Percentiles rank a stretch among this genome's conserved stretches.
These are phyloP conservation scores for Ceyx melanurus DNA, from an alignment of 2,113 vertebrate species.

Conservation along the genomic window DNA sequence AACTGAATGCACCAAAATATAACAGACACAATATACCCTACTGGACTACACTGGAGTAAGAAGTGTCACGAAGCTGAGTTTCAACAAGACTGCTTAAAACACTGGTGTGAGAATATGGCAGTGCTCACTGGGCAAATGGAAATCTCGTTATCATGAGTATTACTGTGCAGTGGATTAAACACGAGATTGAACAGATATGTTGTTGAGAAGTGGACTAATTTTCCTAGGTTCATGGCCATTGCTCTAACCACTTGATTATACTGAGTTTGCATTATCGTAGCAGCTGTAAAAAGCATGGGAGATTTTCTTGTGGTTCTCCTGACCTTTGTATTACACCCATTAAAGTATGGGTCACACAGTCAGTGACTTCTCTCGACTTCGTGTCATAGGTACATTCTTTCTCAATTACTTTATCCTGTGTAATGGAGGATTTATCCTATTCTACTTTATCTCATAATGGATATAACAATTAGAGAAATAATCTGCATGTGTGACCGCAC, in stretches of 20 bases:
- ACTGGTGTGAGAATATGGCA: neutral
- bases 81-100: neutral
- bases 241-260: neutral
- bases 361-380: neutral
- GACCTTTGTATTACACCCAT: neutral
- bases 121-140: neutral
- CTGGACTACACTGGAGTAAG: neutral
- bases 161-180: neutral
- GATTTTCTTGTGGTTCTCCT: neutral
- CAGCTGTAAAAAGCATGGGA: neutral
- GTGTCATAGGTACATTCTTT: neutral
- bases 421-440: neutral
- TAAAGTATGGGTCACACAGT: neutral
- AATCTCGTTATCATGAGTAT: neutral
- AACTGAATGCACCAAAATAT: neutral
- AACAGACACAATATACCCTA: neutral
- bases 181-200: neutral
- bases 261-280: neutral
- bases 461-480: conserved; percentile 21
- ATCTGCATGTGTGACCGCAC: neutral
- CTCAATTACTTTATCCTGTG: neutral
- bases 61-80: neutral
- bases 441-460: neutral
- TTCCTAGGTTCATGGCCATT: neutral
- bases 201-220: neutral